Conservation (phyloP, 1,140 invertebrate species). For the Leptopilina boulardi region DNA sequence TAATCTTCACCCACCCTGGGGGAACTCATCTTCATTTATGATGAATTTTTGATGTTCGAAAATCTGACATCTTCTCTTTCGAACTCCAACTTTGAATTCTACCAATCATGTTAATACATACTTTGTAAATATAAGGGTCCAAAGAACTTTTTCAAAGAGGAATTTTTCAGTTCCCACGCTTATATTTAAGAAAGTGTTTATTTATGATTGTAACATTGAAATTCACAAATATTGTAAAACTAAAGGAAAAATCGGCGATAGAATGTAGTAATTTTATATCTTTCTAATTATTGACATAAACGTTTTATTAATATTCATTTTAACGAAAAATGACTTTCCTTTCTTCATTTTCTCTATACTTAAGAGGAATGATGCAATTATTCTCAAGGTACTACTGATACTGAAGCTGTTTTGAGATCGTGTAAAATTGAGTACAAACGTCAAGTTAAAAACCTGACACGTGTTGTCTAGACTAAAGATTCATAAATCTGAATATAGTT, state of each 20-base stretch:
- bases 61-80: neutral
- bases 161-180: neutral
- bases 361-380: neutral
- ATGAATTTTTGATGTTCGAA: neutral
- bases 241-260: no score
- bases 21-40: slow-evolving; percentile 20
- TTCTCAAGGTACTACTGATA: neutral
- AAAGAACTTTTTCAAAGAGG: neutral
- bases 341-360: neutral
- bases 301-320: slow-evolving; percentile 6
- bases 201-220: no score
- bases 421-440: neutral
- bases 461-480: neutral
- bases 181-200: no score
- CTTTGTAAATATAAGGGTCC: neutral
- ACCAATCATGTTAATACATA: neutral
- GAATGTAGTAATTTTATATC: no score
- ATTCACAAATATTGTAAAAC: no score
- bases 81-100: neutral
- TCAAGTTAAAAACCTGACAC: slow-evolving; percentile 11
- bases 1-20: neutral
- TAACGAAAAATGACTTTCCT: neutral
- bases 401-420: neutral
- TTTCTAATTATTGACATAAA: slow-evolving; percentile 24
- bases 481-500: neutral